Conservation (phyloP, 2,888 invertebrate species). For the Acheta domesticus region DNA sequence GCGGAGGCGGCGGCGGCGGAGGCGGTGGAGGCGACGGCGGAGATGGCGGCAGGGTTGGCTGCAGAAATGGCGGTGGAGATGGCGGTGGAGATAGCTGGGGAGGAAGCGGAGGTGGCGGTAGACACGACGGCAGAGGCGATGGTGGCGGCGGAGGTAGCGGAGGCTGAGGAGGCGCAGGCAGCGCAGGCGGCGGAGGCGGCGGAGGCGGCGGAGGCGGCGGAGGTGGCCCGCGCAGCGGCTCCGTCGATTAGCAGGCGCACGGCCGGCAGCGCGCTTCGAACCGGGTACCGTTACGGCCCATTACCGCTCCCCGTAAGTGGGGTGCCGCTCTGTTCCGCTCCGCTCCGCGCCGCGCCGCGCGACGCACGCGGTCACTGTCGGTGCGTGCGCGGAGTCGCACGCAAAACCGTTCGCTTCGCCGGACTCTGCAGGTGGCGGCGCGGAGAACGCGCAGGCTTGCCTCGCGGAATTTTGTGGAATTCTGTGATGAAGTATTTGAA, state of each 20-base stretch:
- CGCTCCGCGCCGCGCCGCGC: no score
- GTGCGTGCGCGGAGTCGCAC: no score
- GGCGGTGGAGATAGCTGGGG: background rate
- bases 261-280: background rate
- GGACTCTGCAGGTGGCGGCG: no score
- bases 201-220: background rate
- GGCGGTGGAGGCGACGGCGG: background rate
- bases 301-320: no score
- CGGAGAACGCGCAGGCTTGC: no score
- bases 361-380: no score
- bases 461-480: no score
- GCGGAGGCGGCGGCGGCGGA: background rate
- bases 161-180: background rate
- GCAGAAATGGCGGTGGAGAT: background rate
- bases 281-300: no score
- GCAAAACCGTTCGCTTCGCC: no score
- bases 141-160: background rate
- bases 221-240: background rate
- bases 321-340: no score
- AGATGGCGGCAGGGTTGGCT: background rate
- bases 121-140: background rate
- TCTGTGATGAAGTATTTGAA: no score
- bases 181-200: no score
- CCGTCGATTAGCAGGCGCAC: background rate
- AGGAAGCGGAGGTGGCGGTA: background rate